Conservation (phyloP, 1,140 invertebrate genomes). For the Marisa cornuarietis region DNA sequence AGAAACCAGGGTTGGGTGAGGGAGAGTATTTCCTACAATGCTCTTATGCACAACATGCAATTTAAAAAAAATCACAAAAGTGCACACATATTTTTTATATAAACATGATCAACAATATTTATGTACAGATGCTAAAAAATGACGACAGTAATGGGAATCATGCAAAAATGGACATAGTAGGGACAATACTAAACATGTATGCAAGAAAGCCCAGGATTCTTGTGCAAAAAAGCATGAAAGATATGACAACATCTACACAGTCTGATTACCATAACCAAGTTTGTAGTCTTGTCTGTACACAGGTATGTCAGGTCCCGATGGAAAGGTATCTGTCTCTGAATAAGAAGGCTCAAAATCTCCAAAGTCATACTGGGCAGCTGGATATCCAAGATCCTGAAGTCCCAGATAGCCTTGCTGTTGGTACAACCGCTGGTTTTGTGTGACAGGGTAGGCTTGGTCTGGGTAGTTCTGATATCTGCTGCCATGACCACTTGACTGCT, state of each 20-base stretch:
- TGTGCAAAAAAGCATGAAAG: not conserved
- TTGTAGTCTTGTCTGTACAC: conserved; percentile 13
- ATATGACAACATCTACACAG: conserved; percentile 1
- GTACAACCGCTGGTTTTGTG: conserved; percentile 7
- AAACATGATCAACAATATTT: too few species aligned
- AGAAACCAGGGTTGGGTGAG: too few species aligned
- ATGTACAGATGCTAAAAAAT: too few species aligned
- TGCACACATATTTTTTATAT: too few species aligned
- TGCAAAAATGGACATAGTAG: too few species aligned
- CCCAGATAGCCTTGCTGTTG: conserved; percentile 19
- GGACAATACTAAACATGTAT: too few species aligned
- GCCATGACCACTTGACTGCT: not conserved
- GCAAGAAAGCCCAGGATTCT: too few species aligned
- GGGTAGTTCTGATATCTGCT: not conserved
- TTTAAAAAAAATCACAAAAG: too few species aligned
- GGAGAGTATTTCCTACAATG: too few species aligned
- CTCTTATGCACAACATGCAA: too few species aligned
- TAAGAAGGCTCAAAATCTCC: conserved; percentile 25
- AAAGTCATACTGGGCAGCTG: conserved; percentile 19
- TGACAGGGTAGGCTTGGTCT: conserved; percentile 16
- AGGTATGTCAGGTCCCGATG: conserved; percentile 5
- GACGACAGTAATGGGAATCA: too few species aligned
- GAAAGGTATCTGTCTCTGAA: conserved; percentile 12
- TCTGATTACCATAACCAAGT: conserved; percentile 17
- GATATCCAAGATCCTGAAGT: conserved; percentile 16